Evolutionary conservation across 2,888 invertebrate species (phyloP).

Genomic region (Drosophila multiciliata): DNA sequence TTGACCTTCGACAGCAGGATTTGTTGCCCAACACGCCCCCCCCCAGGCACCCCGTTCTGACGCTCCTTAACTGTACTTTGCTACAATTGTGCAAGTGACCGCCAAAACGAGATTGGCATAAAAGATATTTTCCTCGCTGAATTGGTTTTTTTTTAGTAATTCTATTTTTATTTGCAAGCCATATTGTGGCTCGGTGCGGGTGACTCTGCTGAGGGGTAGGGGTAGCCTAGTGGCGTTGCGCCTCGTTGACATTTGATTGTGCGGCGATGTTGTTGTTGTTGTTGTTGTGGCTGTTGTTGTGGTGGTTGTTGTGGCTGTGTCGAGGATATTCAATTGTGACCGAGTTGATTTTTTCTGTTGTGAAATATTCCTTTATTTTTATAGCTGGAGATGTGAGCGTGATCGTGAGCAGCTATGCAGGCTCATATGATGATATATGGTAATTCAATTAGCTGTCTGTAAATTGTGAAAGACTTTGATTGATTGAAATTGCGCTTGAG

Average conservation of each 20-base stretch:
- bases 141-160: slow-evolving; percentile 30
- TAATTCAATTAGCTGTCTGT: not conserved
- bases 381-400: slow-evolving; percentile 26
- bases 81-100: slow-evolving; percentile 39
- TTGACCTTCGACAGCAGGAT: slow-evolving; percentile 55
- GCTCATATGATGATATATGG: not conserved
- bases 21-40: slow-evolving; percentile 3
- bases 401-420: not conserved
- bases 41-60: not conserved
- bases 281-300: slow-evolving; percentile 33
- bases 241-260: slow-evolving; percentile 54
- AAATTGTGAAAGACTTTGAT: no score
- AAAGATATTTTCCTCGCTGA: slow-evolving; percentile 40
- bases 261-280: slow-evolving; percentile 20
- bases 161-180: slow-evolving; percentile 46
- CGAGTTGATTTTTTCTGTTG: slow-evolving; percentile 25
- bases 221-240: slow-evolving; percentile 38
- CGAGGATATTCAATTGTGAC: slow-evolving; percentile 40
- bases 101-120: slow-evolving; percentile 25
- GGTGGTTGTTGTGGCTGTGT: slow-evolving; percentile 37
- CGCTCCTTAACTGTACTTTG: slow-evolving; percentile 28
- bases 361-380: not conserved
- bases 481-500: not conserved
- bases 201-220: slow-evolving; percentile 12
- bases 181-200: slow-evolving; percentile 2